Base-by-base conservation (phyloP, 2,113 vertebrate species). In the Peucedramus taeniatus region DNA sequence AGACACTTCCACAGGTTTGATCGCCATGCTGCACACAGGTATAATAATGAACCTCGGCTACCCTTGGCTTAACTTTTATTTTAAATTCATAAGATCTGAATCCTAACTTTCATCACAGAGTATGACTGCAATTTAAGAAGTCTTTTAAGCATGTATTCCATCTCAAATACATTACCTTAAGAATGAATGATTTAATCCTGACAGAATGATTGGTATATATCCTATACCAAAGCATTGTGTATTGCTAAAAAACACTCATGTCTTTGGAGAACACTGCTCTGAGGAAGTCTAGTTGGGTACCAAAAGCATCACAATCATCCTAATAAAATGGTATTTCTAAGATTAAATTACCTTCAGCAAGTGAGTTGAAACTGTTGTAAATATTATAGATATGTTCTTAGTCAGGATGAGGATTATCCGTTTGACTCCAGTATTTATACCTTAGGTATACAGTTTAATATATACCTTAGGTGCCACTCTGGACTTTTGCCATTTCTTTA, bases 51-150 rank as follows among this genome's bases (percentile, higher is more conserved):
- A 68, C 56, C 49, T 87, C 83, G 69, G 26, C 59, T 92, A 81
- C 12, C n/a, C 85, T 83, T 87, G 72, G 71, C 80, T 95, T 81
- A 86, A 61, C 37, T 92, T 66, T 83, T 93, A 63, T 86, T 95
- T 92, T 92, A 88, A 90, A 86, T 94, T 90, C 47, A 14, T 90
- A 60, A 60, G n/a, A 66, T 61, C 35, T 54, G 66, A 72, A 88
- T 91, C 50, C 45, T 79, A 39, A 63, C 37, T 93, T 89, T 54
- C 35, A 54, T 49, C 50, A 35, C 33, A 45, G 82, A 94, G 31
- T 57, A 28, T 82, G 64, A 66, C 39, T 70, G 76, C 71, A 77
- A 45, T 82, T 94, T 94, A 80, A 45, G 47, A 63, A 74, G 51
- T 31, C 68, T 81, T 88, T 80, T 86, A 88, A 65, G 33, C 83